Evolutionary conservation across 2,888 invertebrate genomes (phyloP).

Genomic region (Lasius fuliginosus): DNA sequence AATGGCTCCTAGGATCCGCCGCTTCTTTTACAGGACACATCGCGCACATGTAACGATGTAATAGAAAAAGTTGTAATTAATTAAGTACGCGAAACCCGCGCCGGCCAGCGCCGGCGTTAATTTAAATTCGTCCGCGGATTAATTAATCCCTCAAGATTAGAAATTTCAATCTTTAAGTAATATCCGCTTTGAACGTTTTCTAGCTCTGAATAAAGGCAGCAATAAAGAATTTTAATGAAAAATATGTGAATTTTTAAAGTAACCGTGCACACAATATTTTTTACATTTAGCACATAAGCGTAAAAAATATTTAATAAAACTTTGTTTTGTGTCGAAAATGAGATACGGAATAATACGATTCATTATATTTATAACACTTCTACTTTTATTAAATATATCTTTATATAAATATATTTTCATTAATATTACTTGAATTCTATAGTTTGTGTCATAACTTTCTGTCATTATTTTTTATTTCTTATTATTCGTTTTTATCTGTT

Average conservation of each 20-base stretch:
- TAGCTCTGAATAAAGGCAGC: not conserved
- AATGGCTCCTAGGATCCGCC: slow-evolving; percentile 44
- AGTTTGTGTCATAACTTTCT: not conserved
- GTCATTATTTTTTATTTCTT: not conserved
- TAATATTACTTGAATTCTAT: not conserved
- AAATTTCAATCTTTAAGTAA: not conserved
- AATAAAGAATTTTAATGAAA: not conserved
- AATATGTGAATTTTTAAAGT: slow-evolving; percentile 1
- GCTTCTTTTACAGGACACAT: slow-evolving; percentile 47
- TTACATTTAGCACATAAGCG: not conserved
- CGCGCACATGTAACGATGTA: slow-evolving; percentile 38
- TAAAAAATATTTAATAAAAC: not conserved
- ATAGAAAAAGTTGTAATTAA: slow-evolving; percentile 63
- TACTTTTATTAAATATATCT: too few relatives aligned
- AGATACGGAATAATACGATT: not conserved
- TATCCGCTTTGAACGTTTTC: not conserved
- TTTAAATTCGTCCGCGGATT: slow-evolving; percentile 21
- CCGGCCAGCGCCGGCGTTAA: slow-evolving; percentile 14
- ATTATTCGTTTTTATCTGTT: not conserved
- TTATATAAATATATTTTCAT: too few relatives aligned
- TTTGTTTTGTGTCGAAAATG: not conserved
- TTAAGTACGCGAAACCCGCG: slow-evolving; percentile 33
- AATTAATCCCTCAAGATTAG: slow-evolving; percentile 23
- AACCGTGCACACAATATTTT: too few relatives aligned
- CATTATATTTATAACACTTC: too few relatives aligned